These are phyloP conservation scores for Zophobas atratus DNA, from an alignment of 1,140 invertebrate species.

Conservation along the genomic window DNA sequence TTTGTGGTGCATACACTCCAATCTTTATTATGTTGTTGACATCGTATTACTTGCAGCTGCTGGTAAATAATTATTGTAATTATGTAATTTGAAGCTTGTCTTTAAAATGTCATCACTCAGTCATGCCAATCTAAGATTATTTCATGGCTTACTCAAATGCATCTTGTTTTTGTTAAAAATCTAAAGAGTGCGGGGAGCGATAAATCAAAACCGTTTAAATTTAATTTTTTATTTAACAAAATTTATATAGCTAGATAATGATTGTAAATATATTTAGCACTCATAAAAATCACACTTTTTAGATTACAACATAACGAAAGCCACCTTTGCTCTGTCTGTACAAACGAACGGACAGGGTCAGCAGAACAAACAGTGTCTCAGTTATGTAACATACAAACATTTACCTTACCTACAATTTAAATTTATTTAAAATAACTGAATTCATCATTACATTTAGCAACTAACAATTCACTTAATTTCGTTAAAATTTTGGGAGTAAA, in stretches of 20 bases:
- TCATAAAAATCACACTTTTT: slow-evolving; percentile 55
- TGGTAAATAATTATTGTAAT: too few relatives aligned
- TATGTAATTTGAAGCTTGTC: too few relatives aligned
- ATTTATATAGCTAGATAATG: slow-evolving; percentile 57
- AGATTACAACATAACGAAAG: slow-evolving; percentile 30
- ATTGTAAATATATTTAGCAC: slow-evolving; percentile 54
- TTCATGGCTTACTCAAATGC: too few relatives aligned
- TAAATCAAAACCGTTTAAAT: background rate
- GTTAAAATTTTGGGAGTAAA: slow-evolving; percentile 37
- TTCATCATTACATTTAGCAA: slow-evolving; percentile 49
- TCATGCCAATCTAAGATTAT: too few relatives aligned
- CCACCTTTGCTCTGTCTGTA: slow-evolving; percentile 41
- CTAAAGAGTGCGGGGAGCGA: background rate
- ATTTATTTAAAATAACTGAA: slow-evolving; percentile 48
- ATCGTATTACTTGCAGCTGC: too few relatives aligned
- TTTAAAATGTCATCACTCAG: too few relatives aligned
- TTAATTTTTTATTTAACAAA: slow-evolving; percentile 57
- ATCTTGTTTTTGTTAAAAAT: too few relatives aligned
- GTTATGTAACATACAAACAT: slow-evolving; percentile 53
- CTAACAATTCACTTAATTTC: slow-evolving; percentile 34
- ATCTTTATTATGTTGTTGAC: too few relatives aligned
- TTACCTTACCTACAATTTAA: slow-evolving; percentile 54
- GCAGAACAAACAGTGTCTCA: slow-evolving; percentile 48
- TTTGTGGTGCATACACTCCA: too few relatives aligned
- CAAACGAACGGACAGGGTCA: slow-evolving; percentile 3